Evolutionary conservation across 2,113 vertebrate species (phyloP).

Genomic region (Okapia johnstoni): DNA sequence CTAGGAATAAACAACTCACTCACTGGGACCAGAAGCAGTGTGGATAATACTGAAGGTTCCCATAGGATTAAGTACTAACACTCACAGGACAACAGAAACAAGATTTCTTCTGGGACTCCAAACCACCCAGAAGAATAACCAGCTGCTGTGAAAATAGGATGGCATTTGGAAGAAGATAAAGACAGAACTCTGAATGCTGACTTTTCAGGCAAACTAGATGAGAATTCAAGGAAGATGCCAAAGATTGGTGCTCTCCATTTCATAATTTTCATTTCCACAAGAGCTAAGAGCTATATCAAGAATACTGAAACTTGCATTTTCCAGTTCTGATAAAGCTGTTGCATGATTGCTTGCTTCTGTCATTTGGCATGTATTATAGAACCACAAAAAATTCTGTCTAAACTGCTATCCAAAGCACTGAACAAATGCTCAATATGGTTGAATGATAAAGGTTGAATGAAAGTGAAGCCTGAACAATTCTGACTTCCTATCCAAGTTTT

Average conservation of each 20-base stretch:
- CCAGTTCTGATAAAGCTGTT: neutral
- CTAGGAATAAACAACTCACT: neutral
- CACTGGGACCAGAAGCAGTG: neutral
- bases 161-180: neutral
- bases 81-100: neutral
- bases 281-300: neutral
- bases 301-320: neutral
- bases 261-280: neutral
- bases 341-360: neutral
- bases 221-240: neutral
- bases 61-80: neutral
- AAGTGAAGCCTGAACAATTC: neutral
- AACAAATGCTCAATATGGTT: neutral
- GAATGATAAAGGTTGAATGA: neutral
- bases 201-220: neutral
- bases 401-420: too few species aligned
- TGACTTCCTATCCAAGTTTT: neutral
- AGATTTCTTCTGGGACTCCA: neutral
- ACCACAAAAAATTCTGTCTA: neutral
- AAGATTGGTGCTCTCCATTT: neutral
- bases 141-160: neutral
- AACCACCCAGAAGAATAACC: neutral
- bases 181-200: neutral
- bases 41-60: neutral
- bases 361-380: neutral